Evolutionary conservation across 1,140 invertebrate genomes (phyloP).

Genomic region (Campoletis sonorensis): DNA sequence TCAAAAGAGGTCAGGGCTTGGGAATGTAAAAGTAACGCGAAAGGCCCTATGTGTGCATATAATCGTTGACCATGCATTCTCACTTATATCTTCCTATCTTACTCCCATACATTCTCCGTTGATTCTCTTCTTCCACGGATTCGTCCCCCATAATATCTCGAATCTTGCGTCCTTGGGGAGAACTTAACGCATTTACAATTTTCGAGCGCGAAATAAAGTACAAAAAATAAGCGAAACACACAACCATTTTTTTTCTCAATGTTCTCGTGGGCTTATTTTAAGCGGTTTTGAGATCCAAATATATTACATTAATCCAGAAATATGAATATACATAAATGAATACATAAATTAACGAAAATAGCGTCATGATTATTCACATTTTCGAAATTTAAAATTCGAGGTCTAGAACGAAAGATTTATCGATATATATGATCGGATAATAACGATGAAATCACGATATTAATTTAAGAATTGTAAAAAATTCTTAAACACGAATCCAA

Average conservation of each 20-base stretch:
- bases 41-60: neutral
- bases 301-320: neutral
- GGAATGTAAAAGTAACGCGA: too few relatives aligned
- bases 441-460: too few relatives aligned
- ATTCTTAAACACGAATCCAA: too few relatives aligned
- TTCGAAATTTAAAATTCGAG: too few relatives aligned
- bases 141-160: constrained; percentile 30
- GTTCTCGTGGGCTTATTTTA: neutral
- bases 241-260: neutral
- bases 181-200: constrained; percentile 9
- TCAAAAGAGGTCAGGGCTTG: too few relatives aligned
- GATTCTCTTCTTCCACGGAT: constrained; percentile 15
- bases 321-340: too few relatives aligned
- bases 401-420: too few relatives aligned
- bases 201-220: neutral
- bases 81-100: constrained; percentile 4
- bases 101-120: constrained; percentile 23
- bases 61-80: constrained; percentile 7
- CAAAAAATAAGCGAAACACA: constrained; percentile 5
- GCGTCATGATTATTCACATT: too few relatives aligned
- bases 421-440: too few relatives aligned
- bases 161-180: constrained; percentile 25
- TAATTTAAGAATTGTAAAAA: too few relatives aligned
- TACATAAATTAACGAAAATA: too few relatives aligned
- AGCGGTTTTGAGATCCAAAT: neutral